Base-by-base conservation (phyloP, 2,888 invertebrate species). In the Platycheirus albimanus region DNA sequence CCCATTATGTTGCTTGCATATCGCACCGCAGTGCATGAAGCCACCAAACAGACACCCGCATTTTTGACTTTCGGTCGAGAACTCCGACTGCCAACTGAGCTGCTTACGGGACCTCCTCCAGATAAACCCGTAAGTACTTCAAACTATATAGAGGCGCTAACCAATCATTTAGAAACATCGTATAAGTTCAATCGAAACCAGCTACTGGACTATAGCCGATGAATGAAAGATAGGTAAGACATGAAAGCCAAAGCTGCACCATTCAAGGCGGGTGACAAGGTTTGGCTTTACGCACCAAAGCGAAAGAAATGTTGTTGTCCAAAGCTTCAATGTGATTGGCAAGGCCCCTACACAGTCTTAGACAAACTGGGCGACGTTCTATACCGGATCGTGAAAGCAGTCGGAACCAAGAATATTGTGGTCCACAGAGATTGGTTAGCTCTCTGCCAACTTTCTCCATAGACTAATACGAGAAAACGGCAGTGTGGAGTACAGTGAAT, bases 81-180 rank as follows among this genome's bases (percentile, higher is more conserved):
- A 56, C 64, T 87, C n/a, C 83, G 85, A 1, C 58, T 86, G 8
- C 85, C 85, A 4, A 30, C 45, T 7, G 86, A 86, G 20, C 2
- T 86, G 1, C n/a, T 58, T 6, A 77, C 85, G 85, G 87, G 89
- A 88, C 85, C 69, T 17, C 67, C 63, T 7, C 69, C 38, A 0
- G 38, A 8, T n/a, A 7, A 33, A 38, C 47, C 20, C 6, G 11
- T 20, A 11, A 43, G 8, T 10, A 41, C 61, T n/a, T 43, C n/a
- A 8, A 45, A 49, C 5, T 79, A 64, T 19, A 11, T 64, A 19
- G 38, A 75, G 8, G 19, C 66, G 3, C 20, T 47, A 11, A 20
- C 47, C 24, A 24, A 24, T 3, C 24, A 6, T 6, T 24, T 24
- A 6, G 24, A 24, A 6, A 24, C 24, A 4, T 3, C 24, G 6